A percentile compares a stretch with the other conserved stretches of the same genome.
phyloP scores from a whole-genome alignment of 2,797 vertebrate genomes.

The Australoheros facetus region DNA sequence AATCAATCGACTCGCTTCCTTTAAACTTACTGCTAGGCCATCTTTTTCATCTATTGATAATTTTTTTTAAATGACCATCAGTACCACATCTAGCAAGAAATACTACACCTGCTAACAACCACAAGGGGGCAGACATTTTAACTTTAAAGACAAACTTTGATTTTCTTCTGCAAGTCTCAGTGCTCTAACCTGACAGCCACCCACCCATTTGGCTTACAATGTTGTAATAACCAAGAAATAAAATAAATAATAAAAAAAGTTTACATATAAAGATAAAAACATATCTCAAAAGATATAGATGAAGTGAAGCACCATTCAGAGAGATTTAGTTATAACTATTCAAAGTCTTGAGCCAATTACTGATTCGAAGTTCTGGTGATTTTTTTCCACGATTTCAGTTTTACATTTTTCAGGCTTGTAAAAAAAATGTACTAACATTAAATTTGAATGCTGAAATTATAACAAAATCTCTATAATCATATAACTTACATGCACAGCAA shows the following conservation, averaged over 20 bases:
- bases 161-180: too few relatives aligned
- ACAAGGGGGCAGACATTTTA: slow-evolving; percentile 22
- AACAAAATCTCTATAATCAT: not conserved
- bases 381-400: not conserved
- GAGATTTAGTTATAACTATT: not conserved
- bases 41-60: slow-evolving; percentile 89
- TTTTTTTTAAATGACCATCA: slow-evolving; percentile 1
- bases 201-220: too few relatives aligned
- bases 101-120: not conserved
- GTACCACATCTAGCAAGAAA: not conserved
- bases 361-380: not conserved
- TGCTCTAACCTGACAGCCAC: too few relatives aligned
- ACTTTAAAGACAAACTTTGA: not conserved
- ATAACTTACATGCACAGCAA: not conserved
- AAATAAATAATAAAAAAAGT: not conserved
- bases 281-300: not conserved
- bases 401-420: not conserved
- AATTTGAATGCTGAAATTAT: not conserved
- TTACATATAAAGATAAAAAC: not conserved
- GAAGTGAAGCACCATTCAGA: not conserved
- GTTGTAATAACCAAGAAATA: too few relatives aligned
- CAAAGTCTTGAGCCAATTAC: not conserved
- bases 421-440: not conserved
- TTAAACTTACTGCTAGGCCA: slow-evolving; percentile 86
- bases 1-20: slow-evolving; percentile 86